Evolutionary conservation across 2,113 vertebrate species (phyloP).

Genomic region (Chunga burmeisteri): DNA sequence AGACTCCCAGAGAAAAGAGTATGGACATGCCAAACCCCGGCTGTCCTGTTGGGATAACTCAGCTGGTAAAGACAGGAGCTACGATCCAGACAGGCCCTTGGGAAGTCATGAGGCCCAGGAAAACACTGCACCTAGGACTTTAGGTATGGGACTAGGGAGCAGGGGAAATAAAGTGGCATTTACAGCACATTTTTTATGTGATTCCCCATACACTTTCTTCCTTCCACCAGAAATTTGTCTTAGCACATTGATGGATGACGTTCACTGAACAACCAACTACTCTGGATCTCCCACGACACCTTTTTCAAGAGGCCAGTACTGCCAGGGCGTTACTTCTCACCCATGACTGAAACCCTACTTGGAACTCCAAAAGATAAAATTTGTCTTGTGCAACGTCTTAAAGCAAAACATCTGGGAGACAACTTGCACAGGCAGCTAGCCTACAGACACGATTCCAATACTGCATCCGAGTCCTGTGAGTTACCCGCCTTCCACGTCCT

Average conservation of each 20-base stretch:
- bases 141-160: neutral
- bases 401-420: neutral
- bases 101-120: neutral
- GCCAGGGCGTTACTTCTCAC: neutral
- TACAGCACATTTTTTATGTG: neutral
- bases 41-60: neutral
- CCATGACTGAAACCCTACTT: neutral
- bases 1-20: neutral
- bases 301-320: neutral
- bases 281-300: neutral
- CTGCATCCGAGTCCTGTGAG: rapidly evolving
- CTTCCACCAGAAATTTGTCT: neutral
- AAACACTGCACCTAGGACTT: neutral
- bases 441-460: neutral
- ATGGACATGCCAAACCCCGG: neutral
- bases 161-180: neutral
- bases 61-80: neutral
- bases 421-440: neutral
- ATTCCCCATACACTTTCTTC: neutral
- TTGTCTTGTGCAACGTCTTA: neutral
- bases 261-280: neutral
- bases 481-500: neutral
- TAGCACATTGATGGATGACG: neutral
- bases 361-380: neutral
- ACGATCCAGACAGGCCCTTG: neutral